Evolutionary conservation across 2,797 vertebrate species (phyloP).

Genomic region (Darevskia mixta): DNA sequence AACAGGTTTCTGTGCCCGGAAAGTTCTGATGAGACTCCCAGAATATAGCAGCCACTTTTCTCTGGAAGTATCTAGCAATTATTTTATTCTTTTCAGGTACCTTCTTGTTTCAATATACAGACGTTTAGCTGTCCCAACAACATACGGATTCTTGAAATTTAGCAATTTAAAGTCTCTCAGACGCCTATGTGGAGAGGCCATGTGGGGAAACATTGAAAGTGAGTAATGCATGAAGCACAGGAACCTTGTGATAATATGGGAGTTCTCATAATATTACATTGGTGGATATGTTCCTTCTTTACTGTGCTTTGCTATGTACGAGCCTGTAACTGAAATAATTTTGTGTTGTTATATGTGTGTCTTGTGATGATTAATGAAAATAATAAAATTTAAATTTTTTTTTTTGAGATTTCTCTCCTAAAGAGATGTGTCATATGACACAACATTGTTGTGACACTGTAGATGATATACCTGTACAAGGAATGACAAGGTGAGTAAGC

Average conservation of each 20-base stretch:
- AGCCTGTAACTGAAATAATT: too few relatives aligned
- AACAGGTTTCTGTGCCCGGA: neutral
- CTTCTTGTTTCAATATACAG: slow-evolving; percentile 22
- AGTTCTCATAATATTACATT: too few relatives aligned
- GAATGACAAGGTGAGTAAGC: neutral
- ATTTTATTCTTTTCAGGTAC: neutral
- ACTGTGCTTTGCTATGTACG: too few relatives aligned
- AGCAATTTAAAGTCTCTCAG: too few relatives aligned
- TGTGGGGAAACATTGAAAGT: too few relatives aligned
- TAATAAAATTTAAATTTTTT: too few relatives aligned
- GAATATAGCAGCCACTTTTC: neutral
- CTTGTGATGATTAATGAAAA: too few relatives aligned
- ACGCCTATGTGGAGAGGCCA: too few relatives aligned
- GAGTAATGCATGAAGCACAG: too few relatives aligned
- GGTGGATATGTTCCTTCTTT: too few relatives aligned
- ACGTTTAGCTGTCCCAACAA: slow-evolving; percentile 66
- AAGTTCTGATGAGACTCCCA: neutral
- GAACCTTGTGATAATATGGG: too few relatives aligned
- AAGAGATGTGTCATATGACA: neutral
- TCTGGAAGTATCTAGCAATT: slow-evolving; percentile 15
- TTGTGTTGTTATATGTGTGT: too few relatives aligned
- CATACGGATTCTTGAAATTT: slow-evolving; percentile 45
- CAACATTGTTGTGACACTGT: neutral
- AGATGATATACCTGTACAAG: neutral
- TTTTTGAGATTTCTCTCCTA: slow-evolving; percentile 8